Evolutionary conservation across 1,140 invertebrate genomes (phyloP), one percentile per base, ranked within the genome.

Genomic region (Zaprionus lachaisei): DNA sequence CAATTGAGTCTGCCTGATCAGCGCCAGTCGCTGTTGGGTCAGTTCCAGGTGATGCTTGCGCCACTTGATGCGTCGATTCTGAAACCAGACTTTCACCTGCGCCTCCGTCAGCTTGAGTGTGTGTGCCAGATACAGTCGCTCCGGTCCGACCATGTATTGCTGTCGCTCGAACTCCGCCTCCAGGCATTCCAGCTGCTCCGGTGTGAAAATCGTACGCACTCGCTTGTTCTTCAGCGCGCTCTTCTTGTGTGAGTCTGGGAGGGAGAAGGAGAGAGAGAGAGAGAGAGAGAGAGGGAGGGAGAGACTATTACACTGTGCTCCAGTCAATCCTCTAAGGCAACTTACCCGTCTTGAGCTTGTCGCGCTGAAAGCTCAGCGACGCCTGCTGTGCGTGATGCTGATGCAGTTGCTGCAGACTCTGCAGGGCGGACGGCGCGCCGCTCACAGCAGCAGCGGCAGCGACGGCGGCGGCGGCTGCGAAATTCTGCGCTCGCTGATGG

Each of bases 21-120:
- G 94, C 0, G 97, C 96, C 31, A 98, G 94, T 60, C 97, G 94
- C 77, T 98, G 97, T 91, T 98, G 97, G 41, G 98, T 97, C 73
- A 98, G 95, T 91, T 98, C 98, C 82, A 98, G 93, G 80, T 98
- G 97, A 81, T 98, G 96, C 86, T 99, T 99, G 22, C 98, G 94
- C 98, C 98, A 99, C 94, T 99, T 99, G 75, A 99, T 99, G 31
- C 98, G 94, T 24, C 98, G 94, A 93, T 99, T 99, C 93, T 99
- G 98, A 92, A 99, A 99, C 98, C 98, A 99, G 1, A 99, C 98
- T 93, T 99, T 99, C 0, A 99, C 97, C 94, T 98, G 97, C 5
- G 98, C 97, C 93, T 99, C 98, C 0, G 97, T 98, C 1, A 99
- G 94, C 71, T 97, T 96, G 1, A 99, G 94, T 0, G 96, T 96